Percentiles rank a stretch among this genome's conserved stretches.
phyloP scores from a whole-genome alignment of 2,797 vertebrate species.

The Myotis daubentonii region DNA sequence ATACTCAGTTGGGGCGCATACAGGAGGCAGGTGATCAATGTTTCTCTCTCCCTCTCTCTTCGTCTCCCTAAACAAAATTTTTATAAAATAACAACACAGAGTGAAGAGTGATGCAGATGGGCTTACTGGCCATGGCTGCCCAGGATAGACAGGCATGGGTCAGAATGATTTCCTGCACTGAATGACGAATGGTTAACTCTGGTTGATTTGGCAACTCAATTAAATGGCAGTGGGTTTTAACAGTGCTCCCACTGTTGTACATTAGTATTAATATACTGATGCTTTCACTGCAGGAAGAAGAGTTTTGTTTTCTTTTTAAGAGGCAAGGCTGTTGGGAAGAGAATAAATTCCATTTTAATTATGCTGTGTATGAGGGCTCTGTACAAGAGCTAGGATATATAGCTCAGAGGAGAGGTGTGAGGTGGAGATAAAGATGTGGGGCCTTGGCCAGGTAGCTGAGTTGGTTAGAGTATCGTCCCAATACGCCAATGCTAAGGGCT shows the following conservation, averaged over 20 bases:
- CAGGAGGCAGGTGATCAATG: not conserved
- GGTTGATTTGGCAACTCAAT: not conserved
- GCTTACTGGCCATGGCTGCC: not conserved
- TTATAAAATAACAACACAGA: not conserved
- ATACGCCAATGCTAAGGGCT: not conserved
- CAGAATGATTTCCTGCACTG: not conserved
- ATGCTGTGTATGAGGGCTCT: not conserved
- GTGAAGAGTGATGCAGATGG: not conserved
- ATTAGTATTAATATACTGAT: not conserved
- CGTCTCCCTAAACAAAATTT: not conserved
- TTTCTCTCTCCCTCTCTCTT: not conserved
- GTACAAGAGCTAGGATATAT: not conserved
- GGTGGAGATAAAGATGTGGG: not conserved
- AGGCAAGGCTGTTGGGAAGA: not conserved
- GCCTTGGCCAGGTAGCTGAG: not conserved
- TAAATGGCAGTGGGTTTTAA: not conserved
- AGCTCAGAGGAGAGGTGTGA: not conserved
- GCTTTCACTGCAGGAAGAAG: not conserved
- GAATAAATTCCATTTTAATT: not conserved
- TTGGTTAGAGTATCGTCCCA: not conserved
- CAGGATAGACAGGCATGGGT: no score
- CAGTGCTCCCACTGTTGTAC: no score
- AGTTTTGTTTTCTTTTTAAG: not conserved
- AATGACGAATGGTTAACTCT: not conserved
- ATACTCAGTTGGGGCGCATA: not conserved